Evolutionary conservation across 2,888 invertebrate species (phyloP).

Genomic region (Pardosa pseudoannulata): DNA sequence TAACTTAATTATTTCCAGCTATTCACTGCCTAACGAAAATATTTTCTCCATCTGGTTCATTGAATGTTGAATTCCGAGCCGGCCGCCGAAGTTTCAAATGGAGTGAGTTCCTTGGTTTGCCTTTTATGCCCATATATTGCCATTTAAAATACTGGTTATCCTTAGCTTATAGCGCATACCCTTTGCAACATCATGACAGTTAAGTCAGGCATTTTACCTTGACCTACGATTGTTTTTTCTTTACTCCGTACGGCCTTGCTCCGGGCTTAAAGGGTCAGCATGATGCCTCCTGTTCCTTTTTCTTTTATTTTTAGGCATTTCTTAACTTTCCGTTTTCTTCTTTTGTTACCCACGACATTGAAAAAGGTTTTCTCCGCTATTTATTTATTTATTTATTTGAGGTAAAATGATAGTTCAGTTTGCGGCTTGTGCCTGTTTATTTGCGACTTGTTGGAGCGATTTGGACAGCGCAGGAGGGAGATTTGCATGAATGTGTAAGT

Average conservation of each 20-base stretch:
- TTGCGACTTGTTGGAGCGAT: no score
- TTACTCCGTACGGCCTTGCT: not conserved
- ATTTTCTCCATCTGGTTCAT: no score
- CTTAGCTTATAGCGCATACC: not conserved
- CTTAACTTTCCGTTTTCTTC: not conserved
- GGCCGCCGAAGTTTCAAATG: no score
- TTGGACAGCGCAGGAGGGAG: no score
- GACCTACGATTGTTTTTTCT: not conserved
- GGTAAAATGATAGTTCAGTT: not conserved
- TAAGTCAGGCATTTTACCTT: not conserved
- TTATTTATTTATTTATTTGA: not conserved
- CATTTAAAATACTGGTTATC: not conserved
- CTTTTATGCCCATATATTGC: not conserved
- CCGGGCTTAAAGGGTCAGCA: not conserved
- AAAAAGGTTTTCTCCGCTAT: not conserved
- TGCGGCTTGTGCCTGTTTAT: no score
- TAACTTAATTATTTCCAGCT: no score
- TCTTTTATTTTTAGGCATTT: not conserved
- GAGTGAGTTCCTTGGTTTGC: no score
- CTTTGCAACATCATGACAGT: not conserved
- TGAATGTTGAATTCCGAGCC: no score
- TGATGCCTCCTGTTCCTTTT: not conserved
- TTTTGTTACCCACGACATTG: not conserved
- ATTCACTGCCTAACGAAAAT: no score
- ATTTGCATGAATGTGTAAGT: no score